Evolutionary conservation across 1,140 invertebrate genomes (phyloP).

Genomic region (Drosophila athabasca): DNA sequence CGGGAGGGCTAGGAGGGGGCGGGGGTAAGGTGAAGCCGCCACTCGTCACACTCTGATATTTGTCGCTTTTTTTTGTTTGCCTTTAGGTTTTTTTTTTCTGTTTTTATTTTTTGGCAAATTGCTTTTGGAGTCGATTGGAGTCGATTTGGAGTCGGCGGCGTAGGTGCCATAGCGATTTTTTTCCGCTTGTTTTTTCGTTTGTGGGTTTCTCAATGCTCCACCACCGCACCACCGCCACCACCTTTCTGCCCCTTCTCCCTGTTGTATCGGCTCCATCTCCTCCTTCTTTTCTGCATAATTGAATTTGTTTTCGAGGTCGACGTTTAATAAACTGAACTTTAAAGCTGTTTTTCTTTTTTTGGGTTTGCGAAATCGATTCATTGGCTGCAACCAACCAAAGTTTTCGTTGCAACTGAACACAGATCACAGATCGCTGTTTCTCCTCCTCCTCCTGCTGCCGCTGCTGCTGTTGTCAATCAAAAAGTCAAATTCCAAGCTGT

Average conservation of each 20-base stretch:
- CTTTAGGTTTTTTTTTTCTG: conserved; percentile 21
- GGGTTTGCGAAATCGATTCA: conserved; percentile 38
- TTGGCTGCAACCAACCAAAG: neutral
- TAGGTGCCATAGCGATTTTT: conserved; percentile 52
- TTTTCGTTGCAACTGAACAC: conserved; percentile 7
- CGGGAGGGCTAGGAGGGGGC: neutral
- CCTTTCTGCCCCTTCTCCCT: too few species aligned
- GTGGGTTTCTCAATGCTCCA: neutral
- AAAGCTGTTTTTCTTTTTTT: conserved; percentile 30
- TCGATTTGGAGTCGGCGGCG: conserved; percentile 23
- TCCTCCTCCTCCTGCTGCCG: too few species aligned
- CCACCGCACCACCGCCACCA: too few species aligned
- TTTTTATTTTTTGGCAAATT: conserved; percentile 59
- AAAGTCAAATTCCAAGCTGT: conserved; percentile 79
- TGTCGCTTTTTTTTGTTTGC: conserved; percentile 61
- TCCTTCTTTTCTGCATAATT: conserved; percentile 56
- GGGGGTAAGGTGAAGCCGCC: conserved; percentile 27
- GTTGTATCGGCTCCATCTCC: neutral
- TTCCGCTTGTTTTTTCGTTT: conserved; percentile 12
- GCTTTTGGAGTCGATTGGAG: conserved; percentile 21
- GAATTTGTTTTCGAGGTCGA: conserved; percentile 75
- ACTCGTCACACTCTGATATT: conserved; percentile 78
- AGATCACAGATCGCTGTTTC: conserved; percentile 42
- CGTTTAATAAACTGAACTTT: conserved; percentile 64
- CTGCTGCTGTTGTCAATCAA: conserved; percentile 70